Base-by-base conservation (phyloP, 37 sponge, comb jelly and placozoan genomes). In the Crambe crambe region DNA sequence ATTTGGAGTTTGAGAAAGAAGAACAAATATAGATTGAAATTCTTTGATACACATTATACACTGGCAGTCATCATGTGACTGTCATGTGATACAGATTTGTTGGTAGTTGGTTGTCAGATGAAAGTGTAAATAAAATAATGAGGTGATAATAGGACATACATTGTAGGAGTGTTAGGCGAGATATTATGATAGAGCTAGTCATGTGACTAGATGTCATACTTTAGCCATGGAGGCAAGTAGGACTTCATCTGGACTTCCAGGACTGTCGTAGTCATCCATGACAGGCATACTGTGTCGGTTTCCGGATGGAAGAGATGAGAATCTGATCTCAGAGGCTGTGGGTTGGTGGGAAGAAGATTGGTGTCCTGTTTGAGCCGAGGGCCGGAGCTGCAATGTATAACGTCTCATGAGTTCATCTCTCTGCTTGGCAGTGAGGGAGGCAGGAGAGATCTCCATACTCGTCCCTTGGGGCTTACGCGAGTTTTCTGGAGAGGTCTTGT, bases 251-350 rank as follows among this genome's bases (percentile, higher is more conserved):
- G 61, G 76, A 37, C 61, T 60, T 5, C 37, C 42, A 2, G 76
- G 61, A 37, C 80, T 80, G 57, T 84, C 85, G 72, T 84, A 84
- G 36, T 63, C 85, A 5, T 84, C 85, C 56, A 74, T 1, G 3
- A 80, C 37, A 26, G 80, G 73, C 58, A 86, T 74, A 58, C 80
- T 86, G 75, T 60, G 61, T 47, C 86, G 37, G 2, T 78, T 72
- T 31, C 51, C 51, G 6, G 51, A 47, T 6, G 51, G 51, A 6
- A 47, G 12, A 47, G 51, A 47, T 15, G 51, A 47, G 51, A 47
- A 47, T 12, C 12, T 6, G 51, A 47, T 47, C 6, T 47, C 51
- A 15, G 51, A 12, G 51, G 6, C 12, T 15, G 51, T 15, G 12
- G 51, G 10, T 15, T 6, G 6, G 51, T 6, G 6, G 12, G 12